Conservation (phyloP, 37 sponge, comb jelly and placozoan species). For the Halichondria panicea region DNA sequence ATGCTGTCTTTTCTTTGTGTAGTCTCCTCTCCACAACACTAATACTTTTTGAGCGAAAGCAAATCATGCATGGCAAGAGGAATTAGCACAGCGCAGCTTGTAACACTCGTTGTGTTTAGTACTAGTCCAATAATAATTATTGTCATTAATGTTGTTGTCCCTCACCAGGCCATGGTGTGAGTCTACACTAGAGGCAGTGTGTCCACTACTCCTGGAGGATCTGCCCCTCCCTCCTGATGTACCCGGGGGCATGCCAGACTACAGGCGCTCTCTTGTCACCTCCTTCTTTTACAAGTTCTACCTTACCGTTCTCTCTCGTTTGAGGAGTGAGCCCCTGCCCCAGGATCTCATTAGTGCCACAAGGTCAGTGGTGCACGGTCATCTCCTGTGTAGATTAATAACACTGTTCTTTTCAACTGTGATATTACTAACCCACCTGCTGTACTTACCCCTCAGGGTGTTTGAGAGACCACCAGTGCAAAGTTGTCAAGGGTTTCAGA, state of each 20-base stretch:
- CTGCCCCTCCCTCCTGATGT: constrained; percentile 53
- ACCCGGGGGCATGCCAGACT: constrained; percentile 88
- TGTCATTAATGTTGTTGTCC: too few species aligned
- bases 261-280: constrained; percentile 57
- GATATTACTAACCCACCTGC: too few species aligned
- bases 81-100: too few species aligned
- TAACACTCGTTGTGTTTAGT: too few species aligned
- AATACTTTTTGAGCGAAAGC: too few species aligned
- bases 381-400: too few species aligned
- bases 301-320: constrained; percentile 43
- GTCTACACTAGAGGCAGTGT: constrained; percentile 25
- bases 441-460: too few species aligned
- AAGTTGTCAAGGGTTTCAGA: constrained; percentile 63
- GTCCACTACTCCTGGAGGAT: constrained; percentile 52
- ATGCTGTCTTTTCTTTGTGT: too few species aligned
- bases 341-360: background rate
- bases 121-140: too few species aligned
- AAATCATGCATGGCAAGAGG: too few species aligned
- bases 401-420: background rate
- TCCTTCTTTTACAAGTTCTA: constrained; percentile 95
- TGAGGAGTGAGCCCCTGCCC: background rate
- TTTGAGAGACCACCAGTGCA: constrained; percentile 6
- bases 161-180: constrained; percentile 70
- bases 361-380: too few species aligned
- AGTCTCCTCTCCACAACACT: too few species aligned